Conservation (phyloP, 2,113 vertebrate genomes). For the Apteryx owenii region DNA sequence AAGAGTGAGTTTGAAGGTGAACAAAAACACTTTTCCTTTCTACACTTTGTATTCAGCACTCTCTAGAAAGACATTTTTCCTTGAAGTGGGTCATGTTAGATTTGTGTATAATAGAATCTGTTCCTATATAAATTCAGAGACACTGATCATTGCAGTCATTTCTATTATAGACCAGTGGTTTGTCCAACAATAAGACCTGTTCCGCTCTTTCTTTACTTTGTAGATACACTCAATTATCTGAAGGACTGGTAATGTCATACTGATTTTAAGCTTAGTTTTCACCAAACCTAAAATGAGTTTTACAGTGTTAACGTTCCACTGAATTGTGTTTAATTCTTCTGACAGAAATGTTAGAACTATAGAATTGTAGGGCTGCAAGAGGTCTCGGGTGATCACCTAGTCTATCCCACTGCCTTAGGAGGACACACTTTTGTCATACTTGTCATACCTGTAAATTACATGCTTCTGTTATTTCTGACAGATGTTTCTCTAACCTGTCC, state of each 20-base stretch:
- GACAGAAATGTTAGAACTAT: not conserved
- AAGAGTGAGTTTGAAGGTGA: not conserved
- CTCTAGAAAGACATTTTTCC: not conserved
- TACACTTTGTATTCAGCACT: not conserved
- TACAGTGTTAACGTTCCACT: not conserved
- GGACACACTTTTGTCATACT: not conserved
- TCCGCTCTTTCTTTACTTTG: not conserved
- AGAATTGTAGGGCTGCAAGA: not conserved
- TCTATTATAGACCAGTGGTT: not conserved
- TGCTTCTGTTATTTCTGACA: not conserved
- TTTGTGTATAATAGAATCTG: not conserved
- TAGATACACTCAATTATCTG: not conserved
- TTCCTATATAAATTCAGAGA: not conserved
- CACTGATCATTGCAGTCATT: not conserved
- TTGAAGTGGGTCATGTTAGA: not conserved
- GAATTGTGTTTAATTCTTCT: not conserved
- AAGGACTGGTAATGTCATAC: not conserved
- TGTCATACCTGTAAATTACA: not conserved
- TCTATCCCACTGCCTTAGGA: not conserved
- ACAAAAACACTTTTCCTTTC: not conserved
- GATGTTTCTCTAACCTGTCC: not conserved
- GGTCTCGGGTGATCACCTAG: not conserved
- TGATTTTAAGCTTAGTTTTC: not conserved
- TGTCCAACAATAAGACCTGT: not conserved
- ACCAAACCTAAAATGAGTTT: not conserved